phyloP scores from a whole-genome alignment of 2,888 invertebrate species.

The Netelia fuscicornis region DNA sequence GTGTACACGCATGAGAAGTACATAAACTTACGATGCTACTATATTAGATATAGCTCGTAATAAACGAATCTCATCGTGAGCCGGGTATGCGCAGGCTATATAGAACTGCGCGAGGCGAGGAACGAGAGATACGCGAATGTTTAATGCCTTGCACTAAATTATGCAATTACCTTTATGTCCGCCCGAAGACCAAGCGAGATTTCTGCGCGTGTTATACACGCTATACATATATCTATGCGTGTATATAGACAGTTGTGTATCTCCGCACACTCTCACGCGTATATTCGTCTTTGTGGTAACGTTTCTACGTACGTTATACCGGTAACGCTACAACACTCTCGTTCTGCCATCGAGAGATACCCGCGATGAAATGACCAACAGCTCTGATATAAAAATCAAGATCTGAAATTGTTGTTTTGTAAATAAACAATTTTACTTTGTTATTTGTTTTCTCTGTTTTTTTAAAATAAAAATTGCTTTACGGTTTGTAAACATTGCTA shows the following conservation, averaged over 20 bases:
- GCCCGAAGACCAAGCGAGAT: constrained; percentile 70
- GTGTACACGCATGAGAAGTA: constrained; percentile 42
- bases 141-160: constrained; percentile 80
- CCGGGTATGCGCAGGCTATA: background rate
- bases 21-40: constrained; percentile 62
- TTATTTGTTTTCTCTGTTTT: background rate
- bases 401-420: too few species aligned
- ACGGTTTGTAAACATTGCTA: constrained; percentile 52
- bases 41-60: constrained; percentile 60
- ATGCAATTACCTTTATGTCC: constrained; percentile 80
- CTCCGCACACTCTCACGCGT: background rate
- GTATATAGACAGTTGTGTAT: too few species aligned
- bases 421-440: too few species aligned
- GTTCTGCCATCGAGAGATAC: too few species aligned
- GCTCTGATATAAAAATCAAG: too few species aligned
- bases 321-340: too few species aligned
- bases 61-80: constrained; percentile 56
- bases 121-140: constrained; percentile 76
- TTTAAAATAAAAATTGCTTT: constrained; percentile 4
- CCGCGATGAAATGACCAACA: too few species aligned
- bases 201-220: constrained; percentile 10
- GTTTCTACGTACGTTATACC: too few species aligned
- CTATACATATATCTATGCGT: constrained; percentile 28
- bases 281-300: too few species aligned
- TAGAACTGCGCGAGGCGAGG: constrained; percentile 57